A percentile compares a stretch with the other conserved stretches of the same genome.
These are phyloP conservation scores for Drosophila baimaii DNA, from an alignment of 1,140 invertebrate species.

Conservation along the genomic window DNA sequence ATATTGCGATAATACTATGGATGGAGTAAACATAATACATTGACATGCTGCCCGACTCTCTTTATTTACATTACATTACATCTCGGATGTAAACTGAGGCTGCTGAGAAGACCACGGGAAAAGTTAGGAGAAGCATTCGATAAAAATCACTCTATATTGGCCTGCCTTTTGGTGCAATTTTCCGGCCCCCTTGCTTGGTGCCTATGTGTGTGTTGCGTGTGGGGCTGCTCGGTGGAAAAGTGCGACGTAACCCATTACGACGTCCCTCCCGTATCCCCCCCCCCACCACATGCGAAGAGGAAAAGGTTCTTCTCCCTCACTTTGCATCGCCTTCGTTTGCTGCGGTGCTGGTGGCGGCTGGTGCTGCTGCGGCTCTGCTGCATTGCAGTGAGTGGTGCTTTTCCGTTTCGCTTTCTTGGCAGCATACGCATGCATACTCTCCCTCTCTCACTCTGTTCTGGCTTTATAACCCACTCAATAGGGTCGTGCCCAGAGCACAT, in stretches of 20 bases:
- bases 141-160: neutral
- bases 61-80: constrained; percentile 20
- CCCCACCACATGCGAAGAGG: constrained; percentile 3
- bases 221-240: constrained; percentile 6
- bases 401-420: constrained; percentile 17
- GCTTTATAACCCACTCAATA: constrained; percentile 13
- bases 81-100: constrained; percentile 13
- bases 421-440: constrained; percentile 19
- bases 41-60: neutral
- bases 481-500: constrained; percentile 9
- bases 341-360: too few species aligned
- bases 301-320: constrained; percentile 13
- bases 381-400: constrained; percentile 23
- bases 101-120: neutral
- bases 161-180: constrained; percentile 9
- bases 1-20: constrained; percentile 1
- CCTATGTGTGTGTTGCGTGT: constrained; percentile 1
- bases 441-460: neutral
- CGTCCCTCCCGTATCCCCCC: constrained; percentile 2
- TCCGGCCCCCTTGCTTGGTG: constrained; percentile 3
- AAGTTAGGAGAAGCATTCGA: neutral
- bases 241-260: constrained; percentile 22
- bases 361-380: constrained; percentile 1
- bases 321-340: constrained; percentile 13
- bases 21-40: neutral